Evolutionary conservation across 2,888 invertebrate genomes (phyloP), one percentile per base, ranked within the genome.

Genomic region (Diarsia brunnea): DNA sequence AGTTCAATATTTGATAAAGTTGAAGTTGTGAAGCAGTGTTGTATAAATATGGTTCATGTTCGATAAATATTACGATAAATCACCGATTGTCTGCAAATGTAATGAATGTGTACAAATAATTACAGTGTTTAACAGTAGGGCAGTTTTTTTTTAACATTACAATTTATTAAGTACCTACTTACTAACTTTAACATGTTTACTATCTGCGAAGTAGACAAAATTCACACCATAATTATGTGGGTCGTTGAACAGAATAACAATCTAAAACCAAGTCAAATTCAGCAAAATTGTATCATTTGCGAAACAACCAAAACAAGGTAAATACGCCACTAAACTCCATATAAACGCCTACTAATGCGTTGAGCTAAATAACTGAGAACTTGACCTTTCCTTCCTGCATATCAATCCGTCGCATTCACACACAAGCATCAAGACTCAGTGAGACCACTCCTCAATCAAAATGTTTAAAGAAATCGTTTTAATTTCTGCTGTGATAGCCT

Each of bases 311-410:
- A 47, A 45, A 60, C 1, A 61, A 61, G 85, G 61, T 49, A 82
- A 85, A 85, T 47, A 38, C 19, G 8, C 0, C n/a, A 27, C 16
- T 45, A 66, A 75, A 85, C 75, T 82, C 75, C 87, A 87, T 87
- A 82, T 87, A 86, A 84, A 79, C 88, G 47, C 51, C 31, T 8
- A 21, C 74, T 82, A 73, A 86, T 49, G 19, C 19, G 3, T 51
- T 79, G 79, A 77, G 75, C 80, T 74, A 79, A 72, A 79, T 82
- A 71, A 78, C 75, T 68, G 72, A 68, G 68, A 75, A 78, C 51
- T 67, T 84, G 85, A 87, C 88, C 84, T 88, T 88, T 81, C 87
- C 68, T 69, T 86, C 86, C 66, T 70, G 70, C 82, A 71, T 79
- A 70, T 79, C 58, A 69, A 78, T 79, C 69, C 67, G 66, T 87